Percentiles rank a stretch among this genome's conserved stretches.
phyloP scores from a whole-genome alignment of 2,797 vertebrate genomes.

The Enteromius treurensis region DNA sequence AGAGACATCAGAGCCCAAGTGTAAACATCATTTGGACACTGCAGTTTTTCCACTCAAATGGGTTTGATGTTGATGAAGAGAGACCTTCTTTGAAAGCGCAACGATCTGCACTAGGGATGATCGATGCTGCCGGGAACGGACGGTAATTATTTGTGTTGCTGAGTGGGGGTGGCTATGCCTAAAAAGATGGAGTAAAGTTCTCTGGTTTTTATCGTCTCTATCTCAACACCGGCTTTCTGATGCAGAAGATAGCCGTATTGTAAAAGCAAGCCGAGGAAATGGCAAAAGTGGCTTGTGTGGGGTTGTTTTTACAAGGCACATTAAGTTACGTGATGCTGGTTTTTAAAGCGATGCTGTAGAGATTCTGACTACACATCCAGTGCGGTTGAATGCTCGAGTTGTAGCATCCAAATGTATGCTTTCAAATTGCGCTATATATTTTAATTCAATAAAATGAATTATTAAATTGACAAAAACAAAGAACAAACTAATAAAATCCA shows the following conservation, averaged over 20 bases:
- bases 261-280: constrained; percentile 29
- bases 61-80: constrained; percentile 85
- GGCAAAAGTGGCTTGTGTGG: constrained; percentile 46
- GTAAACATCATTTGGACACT: constrained; percentile 84
- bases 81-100: constrained; percentile 79
- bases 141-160: constrained; percentile 68
- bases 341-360: constrained; percentile 7
- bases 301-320: constrained; percentile 10
- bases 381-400: not conserved
- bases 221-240: constrained; percentile 54
- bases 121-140: constrained; percentile 71
- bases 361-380: constrained; percentile 6
- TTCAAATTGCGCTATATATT: constrained; percentile 4
- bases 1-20: constrained; percentile 78
- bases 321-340: not conserved
- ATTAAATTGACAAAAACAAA: constrained; percentile 32
- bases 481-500: constrained; percentile 34
- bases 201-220: constrained; percentile 40
- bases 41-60: constrained; percentile 84
- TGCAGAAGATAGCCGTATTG: constrained; percentile 51
- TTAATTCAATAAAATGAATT: constrained; percentile 33
- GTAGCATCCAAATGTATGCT: not conserved
- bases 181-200: constrained; percentile 58
- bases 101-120: constrained; percentile 77
- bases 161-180: constrained; percentile 58